Evolutionary conservation across 2,797 vertebrate genomes (phyloP).

Genomic region (Diglossa cyanea): DNA sequence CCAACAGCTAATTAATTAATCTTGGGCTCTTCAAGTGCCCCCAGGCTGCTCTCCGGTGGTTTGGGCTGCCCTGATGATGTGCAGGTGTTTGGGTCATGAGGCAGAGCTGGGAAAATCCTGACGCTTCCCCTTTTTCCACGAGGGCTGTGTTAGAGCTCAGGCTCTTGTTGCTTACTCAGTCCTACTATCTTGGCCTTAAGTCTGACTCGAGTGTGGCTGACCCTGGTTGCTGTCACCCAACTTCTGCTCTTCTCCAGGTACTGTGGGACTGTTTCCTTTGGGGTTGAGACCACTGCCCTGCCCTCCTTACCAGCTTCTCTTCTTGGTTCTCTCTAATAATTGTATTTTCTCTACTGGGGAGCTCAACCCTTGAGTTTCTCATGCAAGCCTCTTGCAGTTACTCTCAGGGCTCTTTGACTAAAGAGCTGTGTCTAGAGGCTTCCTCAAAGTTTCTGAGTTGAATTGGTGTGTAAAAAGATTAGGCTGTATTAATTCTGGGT

Average conservation of each 20-base stretch:
- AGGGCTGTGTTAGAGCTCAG: background rate
- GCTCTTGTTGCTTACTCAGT: accelerated
- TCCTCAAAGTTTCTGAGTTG: background rate
- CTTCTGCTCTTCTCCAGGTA: background rate
- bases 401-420: background rate
- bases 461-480: background rate
- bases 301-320: background rate
- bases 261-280: background rate
- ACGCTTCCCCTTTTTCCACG: background rate
- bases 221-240: background rate
- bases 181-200: background rate
- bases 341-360: background rate
- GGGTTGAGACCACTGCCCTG: background rate
- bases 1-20: background rate
- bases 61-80: background rate
- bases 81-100: background rate
- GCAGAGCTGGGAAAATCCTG: background rate
- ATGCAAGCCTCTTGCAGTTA: background rate
- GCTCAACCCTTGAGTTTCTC: background rate
- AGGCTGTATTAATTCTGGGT: background rate
- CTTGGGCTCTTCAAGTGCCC: no score
- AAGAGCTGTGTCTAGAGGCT: background rate
- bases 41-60: accelerated
- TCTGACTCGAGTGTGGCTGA: background rate
- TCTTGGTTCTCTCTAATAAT: background rate